Conservation (phyloP, 2,797 vertebrate genomes). For the Sebastolobus alascanus region DNA sequence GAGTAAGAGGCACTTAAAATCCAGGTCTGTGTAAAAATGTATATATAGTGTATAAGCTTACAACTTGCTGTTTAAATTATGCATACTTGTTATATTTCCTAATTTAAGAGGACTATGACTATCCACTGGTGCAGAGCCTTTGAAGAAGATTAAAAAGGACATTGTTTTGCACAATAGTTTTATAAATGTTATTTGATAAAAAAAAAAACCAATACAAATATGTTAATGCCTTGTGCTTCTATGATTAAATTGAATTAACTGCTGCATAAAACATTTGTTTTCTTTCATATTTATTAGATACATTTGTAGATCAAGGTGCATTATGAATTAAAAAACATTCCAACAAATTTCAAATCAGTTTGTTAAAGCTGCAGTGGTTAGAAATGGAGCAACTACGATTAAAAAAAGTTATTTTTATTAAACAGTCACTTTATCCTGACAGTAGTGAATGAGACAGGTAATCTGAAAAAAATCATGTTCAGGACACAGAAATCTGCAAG, state of each 20-base stretch:
- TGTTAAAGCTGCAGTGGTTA: background rate
- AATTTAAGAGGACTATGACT: conserved; percentile 88
- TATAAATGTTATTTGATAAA: conserved; percentile 95
- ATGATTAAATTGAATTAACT: conserved; percentile 94
- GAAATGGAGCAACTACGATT: too few species aligned
- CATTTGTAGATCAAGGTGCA: conserved; percentile 16
- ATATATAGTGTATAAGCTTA: conserved; percentile 83
- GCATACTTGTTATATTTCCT: conserved; percentile 89
- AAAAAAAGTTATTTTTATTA: too few species aligned
- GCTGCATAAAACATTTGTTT: conserved; percentile 89
- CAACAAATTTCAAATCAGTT: background rate
- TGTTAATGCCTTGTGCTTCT: conserved; percentile 95
- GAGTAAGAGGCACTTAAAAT: conserved; percentile 79
- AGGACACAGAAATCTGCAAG: too few species aligned
- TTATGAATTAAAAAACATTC: conserved; percentile 15
- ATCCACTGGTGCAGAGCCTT: conserved; percentile 88
- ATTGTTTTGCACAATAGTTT: conserved; percentile 95
- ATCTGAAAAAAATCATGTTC: too few species aligned
- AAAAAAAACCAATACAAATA: conserved; percentile 78
- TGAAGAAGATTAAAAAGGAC: conserved; percentile 86
- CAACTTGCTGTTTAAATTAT: conserved; percentile 87
- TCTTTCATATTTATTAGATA: conserved; percentile 76
- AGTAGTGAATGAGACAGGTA: too few species aligned
- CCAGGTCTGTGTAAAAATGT: conserved; percentile 87
- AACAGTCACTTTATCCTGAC: too few species aligned